Conservation (phyloP, 2,797 vertebrate species). For the Parotocinclus haroldoi region DNA sequence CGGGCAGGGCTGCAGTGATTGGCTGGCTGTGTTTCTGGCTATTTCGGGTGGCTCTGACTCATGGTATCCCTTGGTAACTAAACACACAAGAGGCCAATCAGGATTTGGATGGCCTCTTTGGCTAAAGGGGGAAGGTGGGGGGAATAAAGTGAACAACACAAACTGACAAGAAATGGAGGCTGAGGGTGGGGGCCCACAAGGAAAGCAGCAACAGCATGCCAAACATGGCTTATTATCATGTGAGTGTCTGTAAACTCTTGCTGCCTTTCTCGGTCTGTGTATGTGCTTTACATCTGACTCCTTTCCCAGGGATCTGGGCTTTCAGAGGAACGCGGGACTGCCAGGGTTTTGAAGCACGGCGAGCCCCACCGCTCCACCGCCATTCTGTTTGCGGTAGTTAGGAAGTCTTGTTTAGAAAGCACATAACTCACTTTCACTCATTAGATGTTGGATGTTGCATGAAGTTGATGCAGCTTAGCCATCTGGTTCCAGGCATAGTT, state of each 20-base stretch:
- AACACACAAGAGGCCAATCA: constrained; percentile 46
- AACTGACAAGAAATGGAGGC: constrained; percentile 34
- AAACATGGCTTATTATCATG: constrained; percentile 47
- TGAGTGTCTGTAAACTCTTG: constrained; percentile 43
- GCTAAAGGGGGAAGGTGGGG: constrained; percentile 19
- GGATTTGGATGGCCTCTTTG: constrained; percentile 44
- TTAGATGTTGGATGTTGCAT: too few species aligned
- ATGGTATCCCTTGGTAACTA: constrained; percentile 54
- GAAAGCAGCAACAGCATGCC: constrained; percentile 32
- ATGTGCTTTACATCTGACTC: constrained; percentile 48
- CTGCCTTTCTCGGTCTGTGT: constrained; percentile 45
- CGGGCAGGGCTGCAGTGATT: constrained; percentile 41
- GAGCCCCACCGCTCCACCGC: constrained; percentile 31
- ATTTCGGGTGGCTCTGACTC: constrained; percentile 54
- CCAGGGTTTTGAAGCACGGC: constrained; percentile 50
- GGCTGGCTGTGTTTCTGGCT: constrained; percentile 45
- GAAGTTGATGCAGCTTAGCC: too few species aligned
- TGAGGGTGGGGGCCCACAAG: constrained; percentile 11
- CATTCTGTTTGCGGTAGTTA: constrained; percentile 55
- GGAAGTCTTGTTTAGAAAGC: constrained; percentile 47
- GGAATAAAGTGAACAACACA: constrained; percentile 38
- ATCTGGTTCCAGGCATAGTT: too few species aligned
- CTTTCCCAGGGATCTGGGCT: constrained; percentile 49
- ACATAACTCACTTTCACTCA: constrained; percentile 35
- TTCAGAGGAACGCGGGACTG: constrained; percentile 35